Conservation (phyloP, 2,797 vertebrate genomes). For the Cheirogaleus major region DNA sequence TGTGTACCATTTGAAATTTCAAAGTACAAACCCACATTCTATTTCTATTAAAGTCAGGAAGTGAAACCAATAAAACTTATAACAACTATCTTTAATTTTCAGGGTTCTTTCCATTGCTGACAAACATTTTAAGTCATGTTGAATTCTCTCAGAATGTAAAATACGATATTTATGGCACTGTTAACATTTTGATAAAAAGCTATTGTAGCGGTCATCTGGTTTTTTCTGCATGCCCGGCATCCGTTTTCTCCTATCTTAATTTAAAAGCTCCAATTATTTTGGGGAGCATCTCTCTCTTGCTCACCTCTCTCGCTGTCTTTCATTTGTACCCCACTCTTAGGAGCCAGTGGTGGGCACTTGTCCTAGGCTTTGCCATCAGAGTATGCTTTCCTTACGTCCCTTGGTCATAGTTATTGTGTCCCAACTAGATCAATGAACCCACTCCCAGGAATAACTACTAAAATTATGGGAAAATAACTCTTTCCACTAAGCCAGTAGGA, state of each 20-base stretch:
- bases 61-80: conserved; percentile 23
- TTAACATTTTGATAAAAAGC: conserved; percentile 46
- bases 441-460: not conserved
- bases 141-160: conserved; percentile 50
- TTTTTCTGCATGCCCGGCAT: not conserved
- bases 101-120: conserved; percentile 23
- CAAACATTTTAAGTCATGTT: conserved; percentile 31
- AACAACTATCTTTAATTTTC: conserved; percentile 9
- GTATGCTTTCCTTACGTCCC: not conserved
- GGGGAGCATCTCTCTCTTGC: not conserved
- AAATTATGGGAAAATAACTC: not conserved
- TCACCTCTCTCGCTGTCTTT: not conserved
- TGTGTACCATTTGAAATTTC: conserved; percentile 46
- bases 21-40: conserved; percentile 43
- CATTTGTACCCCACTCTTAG: not conserved
- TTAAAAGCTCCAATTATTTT: not conserved
- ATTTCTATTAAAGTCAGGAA: conserved; percentile 42
- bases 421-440: not conserved
- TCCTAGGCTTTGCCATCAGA: not conserved
- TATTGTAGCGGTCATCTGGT: not conserved
- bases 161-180: not conserved
- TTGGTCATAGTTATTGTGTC: not conserved
- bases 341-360: not conserved
- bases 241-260: not conserved
- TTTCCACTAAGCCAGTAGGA: not conserved